Conservation (phyloP, 2,113 vertebrate genomes). For the Mellivora capensis region DNA sequence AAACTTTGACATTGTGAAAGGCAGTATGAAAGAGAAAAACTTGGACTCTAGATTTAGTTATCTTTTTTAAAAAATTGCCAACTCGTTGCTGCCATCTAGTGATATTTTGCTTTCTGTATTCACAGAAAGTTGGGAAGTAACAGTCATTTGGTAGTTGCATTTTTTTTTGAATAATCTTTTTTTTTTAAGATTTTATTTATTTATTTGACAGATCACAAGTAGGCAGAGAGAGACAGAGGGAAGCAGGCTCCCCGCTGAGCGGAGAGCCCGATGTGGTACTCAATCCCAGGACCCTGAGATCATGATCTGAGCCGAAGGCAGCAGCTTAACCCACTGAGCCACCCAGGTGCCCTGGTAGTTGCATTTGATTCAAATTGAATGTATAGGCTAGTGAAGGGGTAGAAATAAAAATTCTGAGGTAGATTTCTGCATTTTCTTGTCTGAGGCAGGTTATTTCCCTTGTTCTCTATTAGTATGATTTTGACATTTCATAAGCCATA, state of each 20-base stretch:
- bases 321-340: no score
- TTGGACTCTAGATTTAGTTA: neutral
- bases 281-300: no score
- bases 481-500: neutral
- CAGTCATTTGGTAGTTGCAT: neutral
- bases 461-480: neutral
- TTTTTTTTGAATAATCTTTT: no score
- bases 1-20: neutral
- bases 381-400: neutral
- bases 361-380: neutral
- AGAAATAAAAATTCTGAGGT: neutral
- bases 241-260: no score
- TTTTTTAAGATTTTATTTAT: no score
- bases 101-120: neutral
- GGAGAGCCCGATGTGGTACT: no score
- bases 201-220: no score
- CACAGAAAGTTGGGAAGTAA: neutral
- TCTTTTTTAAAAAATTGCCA: neutral
- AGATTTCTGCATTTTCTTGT: neutral
- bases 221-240: no score
- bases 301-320: no score
- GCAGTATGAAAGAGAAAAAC: neutral
- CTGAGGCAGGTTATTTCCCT: neutral
- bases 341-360: no score
- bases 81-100: slow-evolving; percentile 58